These are phyloP conservation scores for Mugil cephalus DNA, from an alignment of 2,113 vertebrate genomes.

Conservation along the genomic window DNA sequence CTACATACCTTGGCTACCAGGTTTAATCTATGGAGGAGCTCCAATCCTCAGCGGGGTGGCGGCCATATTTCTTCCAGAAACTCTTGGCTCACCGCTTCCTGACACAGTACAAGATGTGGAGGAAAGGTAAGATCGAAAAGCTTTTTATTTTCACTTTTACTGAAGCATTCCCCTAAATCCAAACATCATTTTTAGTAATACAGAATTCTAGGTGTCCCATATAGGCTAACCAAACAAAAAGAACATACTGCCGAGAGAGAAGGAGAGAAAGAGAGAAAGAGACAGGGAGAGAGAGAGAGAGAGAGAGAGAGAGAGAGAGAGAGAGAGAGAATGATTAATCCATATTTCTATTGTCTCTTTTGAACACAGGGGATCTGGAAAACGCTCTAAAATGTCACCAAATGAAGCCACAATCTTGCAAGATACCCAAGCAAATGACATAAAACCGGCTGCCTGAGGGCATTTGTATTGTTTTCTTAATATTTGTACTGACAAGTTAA, in stretches of 20 bases:
- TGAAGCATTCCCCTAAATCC: not conserved
- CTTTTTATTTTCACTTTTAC: not conserved
- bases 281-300: not conserved
- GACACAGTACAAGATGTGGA: conserved; percentile 87
- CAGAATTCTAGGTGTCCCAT: not conserved
- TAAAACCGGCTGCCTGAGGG: conserved; percentile 73
- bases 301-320: not conserved
- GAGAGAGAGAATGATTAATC: not conserved
- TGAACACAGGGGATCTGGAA: conserved; percentile 68
- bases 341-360: conserved; percentile 27
- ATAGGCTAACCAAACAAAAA: too few relatives aligned
- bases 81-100: conserved; percentile 80
- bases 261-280: not conserved
- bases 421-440: conserved; percentile 51
- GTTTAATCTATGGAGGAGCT: conserved; percentile 84
- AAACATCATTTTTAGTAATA: conserved; percentile 9
- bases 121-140: conserved; percentile 75
- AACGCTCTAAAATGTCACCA: conserved; percentile 38
- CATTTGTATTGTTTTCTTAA: conserved; percentile 2
- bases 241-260: too few relatives aligned
- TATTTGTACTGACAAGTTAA: conserved; percentile 17
- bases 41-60: conserved; percentile 82
- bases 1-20: conserved; percentile 74
- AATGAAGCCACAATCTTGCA: conserved; percentile 67
- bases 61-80: conserved; percentile 87